These are phyloP conservation scores for Crenuchus spilurus DNA, from an alignment of 2,797 vertebrate species.

Conservation along the genomic window DNA sequence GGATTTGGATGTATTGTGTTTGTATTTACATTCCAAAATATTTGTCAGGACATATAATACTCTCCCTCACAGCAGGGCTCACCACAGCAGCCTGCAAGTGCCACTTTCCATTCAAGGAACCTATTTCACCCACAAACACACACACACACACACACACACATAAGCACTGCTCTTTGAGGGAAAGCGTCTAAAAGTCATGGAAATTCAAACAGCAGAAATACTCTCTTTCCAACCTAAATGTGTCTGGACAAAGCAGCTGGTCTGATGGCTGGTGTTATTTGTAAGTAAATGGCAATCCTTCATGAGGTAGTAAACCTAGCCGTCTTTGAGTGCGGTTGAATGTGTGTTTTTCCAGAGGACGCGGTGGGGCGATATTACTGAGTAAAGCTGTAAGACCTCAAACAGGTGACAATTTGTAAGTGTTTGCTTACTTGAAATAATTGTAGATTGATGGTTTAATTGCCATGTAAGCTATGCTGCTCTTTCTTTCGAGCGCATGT, in stretches of 20 bases:
- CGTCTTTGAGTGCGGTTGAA: too few relatives aligned
- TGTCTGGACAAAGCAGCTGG: constrained; percentile 43
- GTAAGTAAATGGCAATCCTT: constrained; percentile 47
- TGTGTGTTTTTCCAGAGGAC: neutral
- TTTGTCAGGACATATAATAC: constrained; percentile 17
- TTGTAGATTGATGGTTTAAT: constrained; percentile 12
- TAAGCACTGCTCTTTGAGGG: constrained; percentile 8
- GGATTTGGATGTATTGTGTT: constrained; percentile 17
- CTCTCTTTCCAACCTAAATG: constrained; percentile 19
- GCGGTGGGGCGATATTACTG: neutral
- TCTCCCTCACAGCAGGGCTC: constrained; percentile 9
- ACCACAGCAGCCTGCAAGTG: constrained; percentile 15
- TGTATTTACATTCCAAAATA: constrained; percentile 31
- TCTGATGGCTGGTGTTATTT: constrained; percentile 49
- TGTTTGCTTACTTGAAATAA: constrained; percentile 23
- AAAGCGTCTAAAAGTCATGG: constrained; percentile 30
- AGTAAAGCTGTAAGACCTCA: neutral
- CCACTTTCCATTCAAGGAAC: constrained; percentile 24
- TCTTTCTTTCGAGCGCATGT: neutral
- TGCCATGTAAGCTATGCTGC: neutral
- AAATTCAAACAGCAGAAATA: constrained; percentile 34
- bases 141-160: constrained; percentile 9
- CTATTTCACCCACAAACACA: neutral
- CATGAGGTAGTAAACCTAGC: constrained; percentile 35
- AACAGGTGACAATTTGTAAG: constrained; percentile 12